Percentiles rank a stretch among this genome's conserved stretches.
phyloP scores from a whole-genome alignment of 1,140 invertebrate species.

The Monomorium pharaonis region DNA sequence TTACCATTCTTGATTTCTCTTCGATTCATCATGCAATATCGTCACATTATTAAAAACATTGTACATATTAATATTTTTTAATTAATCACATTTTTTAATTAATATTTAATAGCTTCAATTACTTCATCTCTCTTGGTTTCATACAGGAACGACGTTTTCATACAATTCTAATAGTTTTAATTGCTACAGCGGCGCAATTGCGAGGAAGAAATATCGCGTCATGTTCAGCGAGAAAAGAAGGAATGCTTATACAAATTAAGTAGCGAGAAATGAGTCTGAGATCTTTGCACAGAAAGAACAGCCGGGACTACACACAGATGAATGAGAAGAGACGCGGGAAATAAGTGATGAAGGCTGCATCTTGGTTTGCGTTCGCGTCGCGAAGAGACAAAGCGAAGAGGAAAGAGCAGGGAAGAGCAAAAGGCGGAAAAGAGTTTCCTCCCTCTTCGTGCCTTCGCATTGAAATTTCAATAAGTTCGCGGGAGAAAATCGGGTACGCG shows the following conservation, averaged over 20 bases:
- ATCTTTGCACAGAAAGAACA: background rate
- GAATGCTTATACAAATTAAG: conserved; percentile 45
- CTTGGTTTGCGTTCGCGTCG: conserved; percentile 5
- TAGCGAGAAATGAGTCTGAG: conserved; percentile 36
- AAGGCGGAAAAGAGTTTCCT: too few relatives aligned
- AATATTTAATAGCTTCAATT: background rate
- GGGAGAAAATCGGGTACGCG: conserved; percentile 7
- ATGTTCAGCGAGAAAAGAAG: conserved; percentile 1
- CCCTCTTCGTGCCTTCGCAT: background rate
- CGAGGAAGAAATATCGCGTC: conserved; percentile 11
- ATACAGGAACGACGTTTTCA: background rate
- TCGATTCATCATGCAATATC: too few relatives aligned
- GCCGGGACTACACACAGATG: background rate
- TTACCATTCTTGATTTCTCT: too few relatives aligned
- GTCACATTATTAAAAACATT: too few relatives aligned
- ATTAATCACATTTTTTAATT: too few relatives aligned
- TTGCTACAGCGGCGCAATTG: conserved; percentile 38
- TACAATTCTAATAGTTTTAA: conserved; percentile 9
- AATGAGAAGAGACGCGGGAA: conserved; percentile 8
- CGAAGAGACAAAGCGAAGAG: conserved; percentile 23
- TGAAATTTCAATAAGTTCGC: conserved; percentile 39
- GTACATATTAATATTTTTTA: too few relatives aligned
- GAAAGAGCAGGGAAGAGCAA: background rate
- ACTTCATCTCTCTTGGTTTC: background rate
- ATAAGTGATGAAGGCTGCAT: conserved; percentile 34